These are phyloP conservation scores for Chymomyza fuscimana DNA, from an alignment of 2,888 invertebrate species.

Conservation along the genomic window DNA sequence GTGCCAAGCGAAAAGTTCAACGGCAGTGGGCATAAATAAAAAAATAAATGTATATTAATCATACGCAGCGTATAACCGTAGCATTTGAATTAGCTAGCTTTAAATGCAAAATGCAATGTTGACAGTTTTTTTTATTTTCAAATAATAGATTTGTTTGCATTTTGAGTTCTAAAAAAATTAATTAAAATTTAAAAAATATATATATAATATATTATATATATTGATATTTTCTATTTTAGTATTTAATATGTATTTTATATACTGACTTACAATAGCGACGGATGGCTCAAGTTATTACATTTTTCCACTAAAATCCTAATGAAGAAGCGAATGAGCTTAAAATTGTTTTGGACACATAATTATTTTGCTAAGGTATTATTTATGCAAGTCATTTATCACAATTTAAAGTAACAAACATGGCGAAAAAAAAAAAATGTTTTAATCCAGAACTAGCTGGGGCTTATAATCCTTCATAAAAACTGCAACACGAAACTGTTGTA, in stretches of 20 bases:
- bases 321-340: no score
- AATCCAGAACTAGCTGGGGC: background rate
- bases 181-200: background rate
- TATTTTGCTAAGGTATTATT: slow-evolving; percentile 1
- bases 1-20: slow-evolving; percentile 64
- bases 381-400: slow-evolving; percentile 7
- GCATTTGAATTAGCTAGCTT: slow-evolving; percentile 61
- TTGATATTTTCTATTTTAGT: no score
- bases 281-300: no score
- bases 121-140: background rate
- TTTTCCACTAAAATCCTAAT: no score
- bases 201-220: no score
- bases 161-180: background rate
- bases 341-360: background rate
- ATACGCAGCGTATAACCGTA: slow-evolving; percentile 51
- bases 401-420: background rate
- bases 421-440: background rate
- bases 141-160: background rate
- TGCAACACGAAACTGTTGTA: slow-evolving; percentile 14
- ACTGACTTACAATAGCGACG: no score
- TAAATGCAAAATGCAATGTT: background rate
- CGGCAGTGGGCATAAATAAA: slow-evolving; percentile 56
- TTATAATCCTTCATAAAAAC: background rate
- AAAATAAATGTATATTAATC: slow-evolving; percentile 59
- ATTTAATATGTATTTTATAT: no score